Evolutionary conservation across 1,140 invertebrate genomes (phyloP).

Genomic region (Stratiolaelaps scimitus): DNA sequence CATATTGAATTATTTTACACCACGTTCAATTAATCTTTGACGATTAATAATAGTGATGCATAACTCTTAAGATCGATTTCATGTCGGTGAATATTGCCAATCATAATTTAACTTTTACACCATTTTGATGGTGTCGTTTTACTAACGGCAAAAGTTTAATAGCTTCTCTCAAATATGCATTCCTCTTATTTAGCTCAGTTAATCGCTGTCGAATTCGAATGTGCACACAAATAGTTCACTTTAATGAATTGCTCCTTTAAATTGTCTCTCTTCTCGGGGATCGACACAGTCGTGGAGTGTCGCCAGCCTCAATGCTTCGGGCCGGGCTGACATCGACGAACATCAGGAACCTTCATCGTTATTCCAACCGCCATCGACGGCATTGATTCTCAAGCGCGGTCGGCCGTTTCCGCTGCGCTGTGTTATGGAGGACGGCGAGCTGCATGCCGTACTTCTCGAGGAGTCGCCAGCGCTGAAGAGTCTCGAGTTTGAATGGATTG

Average conservation of each 20-base stretch:
- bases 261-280: neutral
- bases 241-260: neutral
- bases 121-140: no score
- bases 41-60: no score
- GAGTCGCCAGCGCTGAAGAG: neutral
- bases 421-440: neutral
- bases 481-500: conserved; percentile 3
- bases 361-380: neutral
- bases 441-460: neutral
- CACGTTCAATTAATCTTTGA: no score
- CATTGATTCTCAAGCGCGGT: neutral
- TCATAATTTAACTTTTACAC: no score
- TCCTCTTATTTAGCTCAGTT: no score
- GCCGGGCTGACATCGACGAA: neutral
- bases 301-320: neutral
- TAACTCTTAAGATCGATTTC: no score
- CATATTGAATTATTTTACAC: no score
- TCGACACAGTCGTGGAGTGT: neutral
- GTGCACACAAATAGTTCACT: neutral
- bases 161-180: neutral
- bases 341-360: neutral
- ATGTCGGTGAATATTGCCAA: no score
- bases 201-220: neutral
- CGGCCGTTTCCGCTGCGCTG: conserved; percentile 1
- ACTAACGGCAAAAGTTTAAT: neutral